A percentile compares a stretch with the other conserved stretches of the same genome.
These are phyloP conservation scores for Chrysolina americana DNA, from an alignment of 2,888 invertebrate species.

Conservation along the genomic window DNA sequence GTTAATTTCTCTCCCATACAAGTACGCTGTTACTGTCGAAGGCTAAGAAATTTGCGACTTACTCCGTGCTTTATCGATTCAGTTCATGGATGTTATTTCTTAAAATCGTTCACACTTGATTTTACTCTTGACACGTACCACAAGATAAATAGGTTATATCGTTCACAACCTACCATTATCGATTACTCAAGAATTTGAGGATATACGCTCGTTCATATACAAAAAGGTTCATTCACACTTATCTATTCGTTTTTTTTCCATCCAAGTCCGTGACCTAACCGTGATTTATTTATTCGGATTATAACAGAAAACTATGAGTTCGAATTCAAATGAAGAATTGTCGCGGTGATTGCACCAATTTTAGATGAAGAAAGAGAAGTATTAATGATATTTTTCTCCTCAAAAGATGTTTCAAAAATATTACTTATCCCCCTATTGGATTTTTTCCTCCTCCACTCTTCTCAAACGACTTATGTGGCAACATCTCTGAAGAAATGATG, in stretches of 20 bases:
- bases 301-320: too few relatives aligned
- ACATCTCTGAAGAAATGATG: too few relatives aligned
- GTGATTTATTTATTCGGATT: too few relatives aligned
- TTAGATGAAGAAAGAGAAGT: too few relatives aligned
- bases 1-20: neutral
- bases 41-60: neutral
- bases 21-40: neutral
- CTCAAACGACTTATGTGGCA: too few relatives aligned
- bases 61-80: neutral
- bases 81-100: conserved; percentile 11
- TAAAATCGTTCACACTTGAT: conserved; percentile 9
- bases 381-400: too few relatives aligned
- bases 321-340: neutral
- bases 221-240: neutral
- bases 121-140: conserved; percentile 8
- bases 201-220: neutral
- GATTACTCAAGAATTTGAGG: neutral
- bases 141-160: neutral
- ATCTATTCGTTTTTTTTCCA: neutral
- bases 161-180: neutral
- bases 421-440: too few relatives aligned
- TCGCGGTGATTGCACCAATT: neutral
- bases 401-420: too few relatives aligned
- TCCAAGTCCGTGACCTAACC: too few relatives aligned
- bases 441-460: too few relatives aligned